Conservation (phyloP, 2,888 invertebrate species). For the Caenorhabditis doughertyi region DNA sequence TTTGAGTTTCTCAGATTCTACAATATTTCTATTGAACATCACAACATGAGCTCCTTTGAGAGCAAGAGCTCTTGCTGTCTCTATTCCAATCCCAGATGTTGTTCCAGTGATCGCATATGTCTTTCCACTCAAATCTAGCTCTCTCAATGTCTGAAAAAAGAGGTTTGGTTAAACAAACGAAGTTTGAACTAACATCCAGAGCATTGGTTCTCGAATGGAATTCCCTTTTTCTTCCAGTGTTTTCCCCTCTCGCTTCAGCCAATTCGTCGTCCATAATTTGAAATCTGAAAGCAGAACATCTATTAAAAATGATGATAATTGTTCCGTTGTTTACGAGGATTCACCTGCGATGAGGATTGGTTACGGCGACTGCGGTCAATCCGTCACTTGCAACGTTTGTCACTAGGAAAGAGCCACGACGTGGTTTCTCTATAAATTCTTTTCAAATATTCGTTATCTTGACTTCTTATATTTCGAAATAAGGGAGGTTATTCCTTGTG, state of each 20-base stretch:
- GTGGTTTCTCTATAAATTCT: constrained; percentile 56
- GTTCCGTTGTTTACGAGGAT: not conserved
- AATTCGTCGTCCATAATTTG: constrained; percentile 66
- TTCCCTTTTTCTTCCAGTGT: constrained; percentile 32
- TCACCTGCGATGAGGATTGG: constrained; percentile 60
- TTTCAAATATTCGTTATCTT: too few relatives aligned
- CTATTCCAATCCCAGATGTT: constrained; percentile 75
- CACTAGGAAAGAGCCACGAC: constrained; percentile 62
- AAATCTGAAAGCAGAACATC: constrained; percentile 57
- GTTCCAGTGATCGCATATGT: constrained; percentile 78
- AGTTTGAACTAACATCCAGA: constrained; percentile 52
- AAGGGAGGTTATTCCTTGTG: too few relatives aligned
- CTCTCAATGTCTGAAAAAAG: constrained; percentile 67
- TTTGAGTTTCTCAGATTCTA: constrained; percentile 88
- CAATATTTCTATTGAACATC: constrained; percentile 89
- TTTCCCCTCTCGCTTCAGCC: constrained; percentile 52
- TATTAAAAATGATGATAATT: constrained; percentile 11
- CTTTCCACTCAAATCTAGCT: constrained; percentile 73
- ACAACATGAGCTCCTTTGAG: constrained; percentile 88
- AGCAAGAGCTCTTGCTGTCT: constrained; percentile 76
- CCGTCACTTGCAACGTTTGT: constrained; percentile 64
- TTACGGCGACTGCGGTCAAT: constrained; percentile 56
- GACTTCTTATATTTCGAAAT: too few relatives aligned
- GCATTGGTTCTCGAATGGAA: constrained; percentile 58
- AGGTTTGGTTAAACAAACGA: too few relatives aligned